Percentiles rank a stretch among this genome's conserved stretches.
Evolutionary conservation across 2,113 vertebrate species (phyloP).

Genomic region (Micronycteris hirsuta): DNA sequence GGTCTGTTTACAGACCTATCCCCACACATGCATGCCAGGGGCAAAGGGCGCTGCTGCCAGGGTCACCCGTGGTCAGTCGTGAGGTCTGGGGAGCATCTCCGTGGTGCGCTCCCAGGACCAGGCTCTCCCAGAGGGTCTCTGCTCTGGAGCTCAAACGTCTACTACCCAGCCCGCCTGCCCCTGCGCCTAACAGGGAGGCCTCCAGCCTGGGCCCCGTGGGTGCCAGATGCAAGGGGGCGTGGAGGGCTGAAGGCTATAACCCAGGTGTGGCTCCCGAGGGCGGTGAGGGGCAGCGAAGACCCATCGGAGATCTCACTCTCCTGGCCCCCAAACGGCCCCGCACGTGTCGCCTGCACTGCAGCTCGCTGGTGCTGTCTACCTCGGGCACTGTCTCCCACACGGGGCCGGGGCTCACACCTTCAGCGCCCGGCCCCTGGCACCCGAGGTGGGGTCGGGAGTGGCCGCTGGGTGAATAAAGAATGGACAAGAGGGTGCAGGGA

Average conservation of each 20-base stretch:
- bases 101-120: neutral
- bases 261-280: neutral
- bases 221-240: fast-evolving
- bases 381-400: neutral
- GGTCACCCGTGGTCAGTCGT: neutral
- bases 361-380: neutral
- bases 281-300: neutral
- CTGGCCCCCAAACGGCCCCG: neutral
- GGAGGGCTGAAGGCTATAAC: neutral
- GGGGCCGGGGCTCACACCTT: fast-evolving
- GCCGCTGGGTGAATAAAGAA: too few relatives aligned
- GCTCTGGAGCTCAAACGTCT: fast-evolving
- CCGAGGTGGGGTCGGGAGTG: neutral
- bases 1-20: neutral
- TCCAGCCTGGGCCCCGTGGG: neutral
- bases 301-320: neutral
- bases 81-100: fast-evolving
- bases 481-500: fast-evolving
- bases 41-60: neutral
- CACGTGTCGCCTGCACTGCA: fast-evolving
- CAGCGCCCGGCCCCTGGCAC: neutral
- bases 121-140: neutral
- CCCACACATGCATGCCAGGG: neutral
- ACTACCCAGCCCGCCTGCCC: fast-evolving
- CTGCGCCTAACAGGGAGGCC: fast-evolving